Conservation (phyloP, 2,113 vertebrate species). For the Mustelus asterias region DNA sequence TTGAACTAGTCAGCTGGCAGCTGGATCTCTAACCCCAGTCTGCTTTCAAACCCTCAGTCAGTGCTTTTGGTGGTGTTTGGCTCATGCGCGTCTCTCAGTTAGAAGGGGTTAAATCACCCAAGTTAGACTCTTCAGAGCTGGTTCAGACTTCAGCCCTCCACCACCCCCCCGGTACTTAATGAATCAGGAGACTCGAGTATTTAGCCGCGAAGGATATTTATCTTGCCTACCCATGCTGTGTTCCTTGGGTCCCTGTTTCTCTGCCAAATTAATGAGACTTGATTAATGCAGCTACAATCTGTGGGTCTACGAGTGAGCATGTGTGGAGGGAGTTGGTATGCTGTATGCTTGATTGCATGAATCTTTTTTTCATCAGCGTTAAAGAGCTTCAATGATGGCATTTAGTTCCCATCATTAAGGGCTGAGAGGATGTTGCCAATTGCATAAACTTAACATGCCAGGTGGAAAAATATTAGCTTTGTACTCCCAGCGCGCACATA, state of each 20-base stretch:
- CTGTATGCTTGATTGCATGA: slow-evolving; percentile 13
- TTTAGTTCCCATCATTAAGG: background rate
- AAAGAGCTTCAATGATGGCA: slow-evolving; percentile 28
- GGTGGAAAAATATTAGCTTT: slow-evolving; percentile 5
- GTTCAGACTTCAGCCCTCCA: background rate
- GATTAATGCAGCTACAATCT: slow-evolving; percentile 20
- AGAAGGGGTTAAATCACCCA: background rate
- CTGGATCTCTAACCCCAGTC: background rate
- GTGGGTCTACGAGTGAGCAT: background rate
- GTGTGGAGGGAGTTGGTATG: slow-evolving; percentile 22
- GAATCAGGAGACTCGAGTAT: background rate
- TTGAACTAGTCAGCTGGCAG: slow-evolving; percentile 23
- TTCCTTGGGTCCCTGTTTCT: background rate
- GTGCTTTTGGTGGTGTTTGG: background rate
- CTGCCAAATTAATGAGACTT: slow-evolving; percentile 17
- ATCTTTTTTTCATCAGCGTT: background rate
- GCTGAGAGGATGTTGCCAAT: slow-evolving; percentile 5
- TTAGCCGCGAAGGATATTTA: background rate
- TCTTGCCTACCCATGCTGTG: background rate
- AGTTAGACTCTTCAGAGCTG: background rate
- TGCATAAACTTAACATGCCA: background rate
- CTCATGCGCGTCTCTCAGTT: background rate
- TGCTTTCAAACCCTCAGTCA: background rate
- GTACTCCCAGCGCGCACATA: background rate
- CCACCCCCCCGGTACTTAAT: background rate